Evolutionary conservation across 2,888 invertebrate species (phyloP).

Genomic region (Strigamia maritima): DNA sequence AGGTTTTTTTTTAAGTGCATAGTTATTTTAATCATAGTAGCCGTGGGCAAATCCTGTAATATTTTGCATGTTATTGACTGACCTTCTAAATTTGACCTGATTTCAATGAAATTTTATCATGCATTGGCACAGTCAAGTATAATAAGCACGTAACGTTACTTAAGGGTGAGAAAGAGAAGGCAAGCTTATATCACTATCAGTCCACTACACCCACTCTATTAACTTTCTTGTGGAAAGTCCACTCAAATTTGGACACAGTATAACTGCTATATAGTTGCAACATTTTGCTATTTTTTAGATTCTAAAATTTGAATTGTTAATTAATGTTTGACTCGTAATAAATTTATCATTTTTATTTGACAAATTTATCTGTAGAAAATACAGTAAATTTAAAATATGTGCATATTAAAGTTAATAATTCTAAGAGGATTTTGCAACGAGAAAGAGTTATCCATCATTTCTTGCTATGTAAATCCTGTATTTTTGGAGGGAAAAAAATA

Average conservation of each 20-base stretch:
- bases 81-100: conserved; percentile 19
- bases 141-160: neutral
- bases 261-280: neutral
- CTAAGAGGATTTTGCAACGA: neutral
- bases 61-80: conserved; percentile 14
- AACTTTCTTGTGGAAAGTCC: neutral
- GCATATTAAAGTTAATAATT: neutral
- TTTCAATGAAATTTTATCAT: conserved; percentile 23
- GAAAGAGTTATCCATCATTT: conserved; percentile 1
- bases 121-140: neutral
- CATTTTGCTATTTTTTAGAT: neutral
- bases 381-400: neutral
- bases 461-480: neutral
- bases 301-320: neutral
- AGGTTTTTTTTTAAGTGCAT: neutral
- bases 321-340: too few relatives aligned
- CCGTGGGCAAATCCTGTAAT: conserved; percentile 30
- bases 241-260: neutral
- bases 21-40: conserved; percentile 13
- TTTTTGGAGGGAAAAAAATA: neutral
- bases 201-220: neutral
- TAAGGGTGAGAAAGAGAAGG: neutral
- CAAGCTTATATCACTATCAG: conserved; percentile 5
- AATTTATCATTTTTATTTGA: neutral
- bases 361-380: neutral